Evolutionary conservation across 1,140 invertebrate species (phyloP), one percentile per base, ranked within the genome.

Genomic region (Archegozetes longisetosus): DNA sequence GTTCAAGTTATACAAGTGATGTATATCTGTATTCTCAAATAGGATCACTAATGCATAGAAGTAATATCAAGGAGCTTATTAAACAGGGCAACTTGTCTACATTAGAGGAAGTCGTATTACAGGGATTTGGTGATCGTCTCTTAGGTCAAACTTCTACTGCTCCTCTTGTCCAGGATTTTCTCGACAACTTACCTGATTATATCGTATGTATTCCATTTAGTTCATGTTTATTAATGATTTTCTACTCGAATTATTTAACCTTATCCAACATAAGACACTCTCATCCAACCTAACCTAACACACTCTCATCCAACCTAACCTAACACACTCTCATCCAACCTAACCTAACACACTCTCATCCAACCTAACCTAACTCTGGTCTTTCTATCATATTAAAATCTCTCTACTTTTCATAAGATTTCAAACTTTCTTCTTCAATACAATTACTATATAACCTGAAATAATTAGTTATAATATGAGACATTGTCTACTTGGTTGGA

Each of bases 91-190:
- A 72, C 61, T 58, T 75, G 23, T 69, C 66, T 12, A 67, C 70
- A 53, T 59, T 74, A 22, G 74, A 74, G 56, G 70, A 74, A 56
- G 47, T 74, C 0, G 72, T 75, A 2, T 61, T 75, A 2, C 73
- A 72, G 53, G 73, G 73, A 6, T 70, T 74, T 62, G 73, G 74
- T 12, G 74, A 74, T 61, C 56, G 70, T 17, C 62, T 74, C 1
- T 58, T 75, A 3, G 74, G 74, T 22, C 66, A 73, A 54, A 68
- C 66, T 29, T 79, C 81, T 0, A 73, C 78, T 0, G 79, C 84
- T 68, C 76, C 80, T 3, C 76, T 80, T 61, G 78, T 82, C 0
- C 72, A 78, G 63, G 76, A 78, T 60, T 84, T 86, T 68, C 73
- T 85, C 27, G 78, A 80, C 66, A 76, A 75, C 61, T 72, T 86